These are phyloP conservation scores for Pollenia griseotomentosa DNA, from an alignment of 2,888 invertebrate species.

Conservation along the genomic window DNA sequence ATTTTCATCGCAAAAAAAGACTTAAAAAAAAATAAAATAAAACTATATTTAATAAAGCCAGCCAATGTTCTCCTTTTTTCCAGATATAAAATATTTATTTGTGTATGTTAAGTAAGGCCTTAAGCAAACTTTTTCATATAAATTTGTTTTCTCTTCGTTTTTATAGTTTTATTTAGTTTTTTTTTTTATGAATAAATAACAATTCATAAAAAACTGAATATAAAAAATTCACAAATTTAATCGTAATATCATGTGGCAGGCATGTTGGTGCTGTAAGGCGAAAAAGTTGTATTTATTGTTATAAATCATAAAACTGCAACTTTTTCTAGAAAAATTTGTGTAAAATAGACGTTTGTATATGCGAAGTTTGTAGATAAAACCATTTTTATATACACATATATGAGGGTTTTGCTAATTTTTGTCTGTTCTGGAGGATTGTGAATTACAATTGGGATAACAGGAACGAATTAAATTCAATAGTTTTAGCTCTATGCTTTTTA, in stretches of 20 bases:
- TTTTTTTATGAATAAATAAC: conserved; percentile 9
- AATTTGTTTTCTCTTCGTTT: conserved; percentile 6
- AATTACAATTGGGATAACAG: no score
- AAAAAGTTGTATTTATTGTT: conserved; percentile 14
- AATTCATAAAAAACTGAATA: neutral
- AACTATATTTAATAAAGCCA: conserved; percentile 15
- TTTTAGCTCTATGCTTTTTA: no score
- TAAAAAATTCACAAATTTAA: neutral
- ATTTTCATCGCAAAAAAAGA: neutral
- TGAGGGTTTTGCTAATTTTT: no score
- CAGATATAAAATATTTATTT: conserved; percentile 18
- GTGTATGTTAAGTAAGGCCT: conserved; percentile 18
- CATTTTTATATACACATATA: no score
- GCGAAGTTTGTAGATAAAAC: no score
- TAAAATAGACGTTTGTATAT: no score
- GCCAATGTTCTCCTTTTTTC: neutral
- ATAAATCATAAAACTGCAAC: conserved; percentile 39
- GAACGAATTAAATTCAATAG: no score
- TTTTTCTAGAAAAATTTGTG: neutral
- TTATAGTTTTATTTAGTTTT: neutral
- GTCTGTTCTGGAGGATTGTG: no score
- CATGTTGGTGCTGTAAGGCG: neutral
- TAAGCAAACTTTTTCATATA: conserved; percentile 25
- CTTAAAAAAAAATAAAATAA: neutral
- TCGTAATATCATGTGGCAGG: conserved; percentile 10